phyloP scores from a whole-genome alignment of 2,888 invertebrate genomes.

The Ophraella communa region DNA sequence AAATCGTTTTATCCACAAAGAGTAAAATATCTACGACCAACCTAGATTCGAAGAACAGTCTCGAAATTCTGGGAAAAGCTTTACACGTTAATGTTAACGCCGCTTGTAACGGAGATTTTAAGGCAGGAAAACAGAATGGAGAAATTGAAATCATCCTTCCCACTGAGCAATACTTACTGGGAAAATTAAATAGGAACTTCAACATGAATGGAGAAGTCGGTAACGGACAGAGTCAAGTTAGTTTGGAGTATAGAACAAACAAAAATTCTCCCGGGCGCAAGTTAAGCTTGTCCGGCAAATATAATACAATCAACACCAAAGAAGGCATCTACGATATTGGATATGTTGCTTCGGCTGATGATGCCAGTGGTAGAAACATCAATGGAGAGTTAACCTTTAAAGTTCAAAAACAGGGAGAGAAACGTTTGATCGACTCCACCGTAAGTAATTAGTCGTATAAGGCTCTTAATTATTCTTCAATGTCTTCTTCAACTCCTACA shows the following conservation, averaged over 20 bases:
- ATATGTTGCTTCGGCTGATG: slow-evolving; percentile 58
- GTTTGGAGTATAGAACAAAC: slow-evolving; percentile 55
- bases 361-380: slow-evolving; percentile 61
- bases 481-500: no score
- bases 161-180: slow-evolving; percentile 59
- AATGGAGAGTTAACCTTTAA: slow-evolving; percentile 48
- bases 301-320: slow-evolving; percentile 59
- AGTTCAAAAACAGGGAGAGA: slow-evolving; percentile 34
- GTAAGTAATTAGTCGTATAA: slow-evolving; percentile 7
- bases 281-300: slow-evolving; percentile 52
- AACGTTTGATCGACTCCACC: slow-evolving; percentile 12
- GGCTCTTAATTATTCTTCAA: not conserved
- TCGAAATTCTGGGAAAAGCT: slow-evolving; percentile 62
- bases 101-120: slow-evolving; percentile 57
- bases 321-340: slow-evolving; percentile 57
- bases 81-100: slow-evolving; percentile 61
- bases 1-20: slow-evolving; percentile 70
- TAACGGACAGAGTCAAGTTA: slow-evolving; percentile 48
- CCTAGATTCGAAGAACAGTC: slow-evolving; percentile 66
- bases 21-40: slow-evolving; percentile 63
- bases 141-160: slow-evolving; percentile 63
- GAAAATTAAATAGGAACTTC: slow-evolving; percentile 55
- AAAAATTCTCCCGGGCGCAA: slow-evolving; percentile 61
- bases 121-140: slow-evolving; percentile 60
- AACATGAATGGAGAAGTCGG: slow-evolving; percentile 46